phyloP scores from a whole-genome alignment of 2,113 vertebrate species.

The Gambusia holbrooki region DNA sequence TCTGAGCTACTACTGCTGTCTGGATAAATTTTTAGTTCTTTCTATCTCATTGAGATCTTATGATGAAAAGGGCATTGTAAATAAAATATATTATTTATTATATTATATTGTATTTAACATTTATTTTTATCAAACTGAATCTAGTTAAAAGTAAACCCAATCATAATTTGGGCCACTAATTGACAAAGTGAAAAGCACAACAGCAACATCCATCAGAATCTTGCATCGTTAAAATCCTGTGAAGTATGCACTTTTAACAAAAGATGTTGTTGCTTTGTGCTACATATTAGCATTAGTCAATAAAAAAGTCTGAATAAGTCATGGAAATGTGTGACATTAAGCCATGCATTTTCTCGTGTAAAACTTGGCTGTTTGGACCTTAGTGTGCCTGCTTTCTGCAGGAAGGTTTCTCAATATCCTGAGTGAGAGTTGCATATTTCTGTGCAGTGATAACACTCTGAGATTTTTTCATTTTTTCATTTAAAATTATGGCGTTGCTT shows the following conservation, averaged over 20 bases:
- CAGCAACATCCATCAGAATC: background rate
- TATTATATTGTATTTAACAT: too few species aligned
- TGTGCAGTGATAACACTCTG: constrained; percentile 9
- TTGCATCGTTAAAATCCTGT: background rate
- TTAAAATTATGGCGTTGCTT: constrained; percentile 32
- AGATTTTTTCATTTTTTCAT: constrained; percentile 1
- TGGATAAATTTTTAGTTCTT: too few species aligned
- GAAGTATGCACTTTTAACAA: background rate
- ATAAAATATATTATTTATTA: too few species aligned
- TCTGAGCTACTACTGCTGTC: too few species aligned
- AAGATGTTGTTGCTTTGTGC: background rate
- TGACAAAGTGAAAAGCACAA: background rate
- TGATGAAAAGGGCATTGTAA: too few species aligned
- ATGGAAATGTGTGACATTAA: too few species aligned
- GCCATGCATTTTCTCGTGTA: background rate
- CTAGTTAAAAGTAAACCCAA: too few species aligned
- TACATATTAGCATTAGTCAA: background rate
- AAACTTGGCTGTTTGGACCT: background rate
- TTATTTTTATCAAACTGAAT: background rate
- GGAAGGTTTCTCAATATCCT: background rate
- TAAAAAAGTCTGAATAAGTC: background rate
- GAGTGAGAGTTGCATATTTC: background rate
- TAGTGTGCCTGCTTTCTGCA: background rate
- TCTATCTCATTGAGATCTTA: too few species aligned
- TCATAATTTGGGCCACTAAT: background rate